These are phyloP conservation scores for Deilephila elpenor DNA, from an alignment of 2,888 invertebrate species.

Conservation along the genomic window DNA sequence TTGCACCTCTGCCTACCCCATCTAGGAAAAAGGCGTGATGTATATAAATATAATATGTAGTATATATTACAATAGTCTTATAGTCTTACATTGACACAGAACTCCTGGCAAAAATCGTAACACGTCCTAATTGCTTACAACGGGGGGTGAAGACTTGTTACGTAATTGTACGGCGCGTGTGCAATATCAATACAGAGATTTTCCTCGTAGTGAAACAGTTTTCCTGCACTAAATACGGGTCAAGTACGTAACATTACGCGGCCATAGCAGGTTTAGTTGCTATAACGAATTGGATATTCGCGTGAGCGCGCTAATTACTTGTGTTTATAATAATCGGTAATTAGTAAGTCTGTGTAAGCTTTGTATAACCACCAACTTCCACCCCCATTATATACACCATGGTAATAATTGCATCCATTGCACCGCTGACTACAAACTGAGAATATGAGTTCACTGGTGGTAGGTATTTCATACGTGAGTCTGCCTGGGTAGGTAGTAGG, in stretches of 20 bases:
- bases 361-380: no score
- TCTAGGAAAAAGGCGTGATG: no score
- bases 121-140: slow-evolving; percentile 33
- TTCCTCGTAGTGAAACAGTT: slow-evolving; percentile 25
- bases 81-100: slow-evolving; percentile 38
- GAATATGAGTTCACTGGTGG: no score
- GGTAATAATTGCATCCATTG: no score
- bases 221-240: slow-evolving; percentile 27
- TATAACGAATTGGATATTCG: slow-evolving; percentile 25
- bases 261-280: slow-evolving; percentile 1
- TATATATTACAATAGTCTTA: background rate
- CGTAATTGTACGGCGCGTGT: slow-evolving; percentile 27
- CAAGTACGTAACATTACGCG: slow-evolving; percentile 17
- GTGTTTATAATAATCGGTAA: background rate
- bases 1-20: no score
- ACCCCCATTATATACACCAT: no score
- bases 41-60: no score
- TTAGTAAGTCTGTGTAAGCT: no score
- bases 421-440: no score
- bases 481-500: no score
- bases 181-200: slow-evolving; percentile 30
- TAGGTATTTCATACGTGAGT: no score
- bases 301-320: background rate
- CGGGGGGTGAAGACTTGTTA: slow-evolving; percentile 13
- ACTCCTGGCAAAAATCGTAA: slow-evolving; percentile 35